Evolutionary conservation across 2,113 vertebrate species (phyloP).

Genomic region (Phylloscopus whistleri): DNA sequence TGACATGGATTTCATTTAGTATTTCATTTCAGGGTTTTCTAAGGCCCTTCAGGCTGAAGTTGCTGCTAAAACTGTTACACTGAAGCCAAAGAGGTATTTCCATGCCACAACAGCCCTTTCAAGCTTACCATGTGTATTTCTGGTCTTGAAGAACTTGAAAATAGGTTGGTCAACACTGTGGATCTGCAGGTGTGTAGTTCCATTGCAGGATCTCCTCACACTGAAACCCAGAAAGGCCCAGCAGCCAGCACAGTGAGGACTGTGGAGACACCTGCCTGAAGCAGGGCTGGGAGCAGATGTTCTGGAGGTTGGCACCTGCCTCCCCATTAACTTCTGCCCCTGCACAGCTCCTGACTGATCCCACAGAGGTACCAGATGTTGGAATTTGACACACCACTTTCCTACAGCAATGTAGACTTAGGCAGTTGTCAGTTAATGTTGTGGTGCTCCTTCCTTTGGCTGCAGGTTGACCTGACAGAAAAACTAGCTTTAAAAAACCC

Average conservation of each 20-base stretch:
- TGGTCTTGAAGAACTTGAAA: background rate
- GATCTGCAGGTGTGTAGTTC: background rate
- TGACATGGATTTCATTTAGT: background rate
- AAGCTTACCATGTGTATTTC: fast-evolving
- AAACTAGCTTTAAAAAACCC: background rate
- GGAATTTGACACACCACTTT: background rate
- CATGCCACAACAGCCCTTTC: fast-evolving
- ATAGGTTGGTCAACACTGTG: background rate
- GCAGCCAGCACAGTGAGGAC: background rate
- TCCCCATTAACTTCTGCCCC: background rate
- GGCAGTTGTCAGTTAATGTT: background rate
- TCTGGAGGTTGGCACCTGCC: background rate
- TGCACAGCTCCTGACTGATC: fast-evolving
- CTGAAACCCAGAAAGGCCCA: fast-evolving
- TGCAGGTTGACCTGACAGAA: background rate
- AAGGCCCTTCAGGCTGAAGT: background rate
- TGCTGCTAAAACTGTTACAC: background rate
- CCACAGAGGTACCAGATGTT: background rate
- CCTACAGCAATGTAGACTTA: background rate
- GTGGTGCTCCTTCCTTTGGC: background rate
- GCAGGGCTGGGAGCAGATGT: background rate
- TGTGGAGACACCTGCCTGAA: background rate
- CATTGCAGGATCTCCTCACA: background rate
- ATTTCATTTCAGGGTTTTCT: background rate
- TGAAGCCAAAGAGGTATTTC: fast-evolving